Conservation (phyloP, 1,140 invertebrate species). For the Apocrypta bakeri region DNA sequence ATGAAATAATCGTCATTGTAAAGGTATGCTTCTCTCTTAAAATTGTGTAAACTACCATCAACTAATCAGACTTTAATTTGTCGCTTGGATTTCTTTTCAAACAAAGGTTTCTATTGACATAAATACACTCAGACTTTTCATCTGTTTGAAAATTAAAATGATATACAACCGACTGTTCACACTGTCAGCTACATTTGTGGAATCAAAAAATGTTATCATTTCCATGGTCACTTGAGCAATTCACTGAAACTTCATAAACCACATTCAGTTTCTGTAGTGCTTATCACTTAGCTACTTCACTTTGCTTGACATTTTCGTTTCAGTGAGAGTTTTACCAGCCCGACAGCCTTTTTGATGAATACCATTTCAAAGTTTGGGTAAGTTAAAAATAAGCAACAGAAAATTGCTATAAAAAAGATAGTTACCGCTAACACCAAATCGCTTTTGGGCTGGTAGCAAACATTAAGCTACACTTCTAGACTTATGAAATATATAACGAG, state of each 20-base stretch:
- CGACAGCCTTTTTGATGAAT: constrained; percentile 82
- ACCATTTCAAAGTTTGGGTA: constrained; percentile 84
- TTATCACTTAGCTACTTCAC: constrained; percentile 68
- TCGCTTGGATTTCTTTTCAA: not conserved
- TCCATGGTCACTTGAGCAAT: constrained; percentile 27
- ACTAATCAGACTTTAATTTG: constrained; percentile 7
- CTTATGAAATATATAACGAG: constrained; percentile 11
- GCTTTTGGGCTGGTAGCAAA: constrained; percentile 68
- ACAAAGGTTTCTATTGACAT: not conserved
- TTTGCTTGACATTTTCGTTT: constrained; percentile 77
- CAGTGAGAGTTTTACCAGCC: constrained; percentile 81
- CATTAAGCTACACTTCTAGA: constrained; percentile 38
- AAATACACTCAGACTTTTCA: not conserved
- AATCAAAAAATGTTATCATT: constrained; percentile 20
- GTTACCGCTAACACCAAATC: constrained; percentile 64
- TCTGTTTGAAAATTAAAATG: not conserved
- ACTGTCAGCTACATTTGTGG: constrained; percentile 35
- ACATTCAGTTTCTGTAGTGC: constrained; percentile 59
- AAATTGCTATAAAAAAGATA: constrained; percentile 54
- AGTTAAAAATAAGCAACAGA: constrained; percentile 72
- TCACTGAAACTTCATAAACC: constrained; percentile 32
- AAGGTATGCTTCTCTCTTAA: constrained; percentile 10
- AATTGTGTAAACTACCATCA: not conserved
- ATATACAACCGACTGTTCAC: constrained; percentile 13
- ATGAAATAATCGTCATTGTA: not conserved